Evolutionary conservation across 2,888 invertebrate genomes (phyloP), one percentile per base, ranked within the genome.

Genomic region (Acleris emargana): DNA sequence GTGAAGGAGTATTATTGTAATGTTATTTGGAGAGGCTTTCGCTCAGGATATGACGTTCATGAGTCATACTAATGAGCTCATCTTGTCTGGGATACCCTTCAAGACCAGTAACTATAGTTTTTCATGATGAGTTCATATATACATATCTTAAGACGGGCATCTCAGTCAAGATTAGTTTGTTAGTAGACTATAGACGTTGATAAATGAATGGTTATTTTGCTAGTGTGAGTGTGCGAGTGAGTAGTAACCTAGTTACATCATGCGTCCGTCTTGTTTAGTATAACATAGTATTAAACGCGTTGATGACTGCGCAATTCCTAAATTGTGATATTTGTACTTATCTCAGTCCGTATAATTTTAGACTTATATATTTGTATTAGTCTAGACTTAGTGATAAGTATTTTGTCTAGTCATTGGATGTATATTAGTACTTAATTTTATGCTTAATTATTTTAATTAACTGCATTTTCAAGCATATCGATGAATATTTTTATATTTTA

Each of bases 291-390:
- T 86, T 82, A 73, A 20, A 66, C 63, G 84, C 88, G 88, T 81
- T 74, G 76, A 73, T 70, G 58, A 74, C 73, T 76, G 73, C 88
- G 90, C 84, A 77, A 89, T 91, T 91, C 91, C 91, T 91, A 88
- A 85, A 85, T 86, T 91, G 91, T 91, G 91, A 91, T 91, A 90
- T 66, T 66, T 57, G 38, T 83, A 84, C 80, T 78, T 82, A 83
- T 85, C 88, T 83, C 81, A 86, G 80, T 81, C 81, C 77, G 76
- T 78, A 71, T 84, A 78, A 7, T 32, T 75, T 72, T 73, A 76
- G 72, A 68, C 71, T 50, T 64, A 66, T 68, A 55, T 62, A n/a
- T 70, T 69, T 70, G 72, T 77, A 81, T 20, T 45, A 13, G 4
- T 57, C 18, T 53, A 49, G 50, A 54, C 49, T 28, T 57, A 62